phyloP scores from a whole-genome alignment of 1,140 invertebrate species.

The Magallana gigas region DNA sequence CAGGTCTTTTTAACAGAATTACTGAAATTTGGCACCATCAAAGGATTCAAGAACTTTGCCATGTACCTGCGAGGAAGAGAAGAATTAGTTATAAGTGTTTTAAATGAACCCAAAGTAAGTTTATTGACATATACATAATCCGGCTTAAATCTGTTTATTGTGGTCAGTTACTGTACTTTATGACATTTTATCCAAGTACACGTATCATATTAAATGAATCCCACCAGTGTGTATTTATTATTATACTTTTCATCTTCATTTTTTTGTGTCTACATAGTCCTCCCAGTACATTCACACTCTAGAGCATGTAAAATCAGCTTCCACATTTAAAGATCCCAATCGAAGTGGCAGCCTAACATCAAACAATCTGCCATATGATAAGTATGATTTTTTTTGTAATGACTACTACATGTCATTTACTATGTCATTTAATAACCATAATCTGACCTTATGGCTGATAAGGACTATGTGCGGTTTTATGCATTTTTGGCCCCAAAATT shows the following conservation, averaged over 20 bases:
- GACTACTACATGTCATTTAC: too few species aligned
- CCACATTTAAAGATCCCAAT: constrained; percentile 31
- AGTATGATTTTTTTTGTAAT: constrained; percentile 60
- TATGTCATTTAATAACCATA: too few species aligned
- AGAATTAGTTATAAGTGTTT: constrained; percentile 71
- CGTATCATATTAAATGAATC: too few species aligned
- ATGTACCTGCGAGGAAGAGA: constrained; percentile 74
- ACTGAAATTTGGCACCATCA: constrained; percentile 69
- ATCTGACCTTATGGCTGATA: too few species aligned
- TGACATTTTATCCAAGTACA: too few species aligned
- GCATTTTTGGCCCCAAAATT: too few species aligned
- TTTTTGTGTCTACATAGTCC: background rate
- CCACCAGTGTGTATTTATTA: too few species aligned
- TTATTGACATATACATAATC: too few species aligned
- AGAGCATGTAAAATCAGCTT: background rate
- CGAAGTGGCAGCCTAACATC: constrained; percentile 65
- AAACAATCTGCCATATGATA: constrained; percentile 71
- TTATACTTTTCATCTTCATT: background rate
- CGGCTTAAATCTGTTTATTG: too few species aligned
- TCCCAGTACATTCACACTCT: constrained; percentile 22
- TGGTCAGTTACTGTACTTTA: too few species aligned
- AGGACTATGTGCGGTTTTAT: too few species aligned
- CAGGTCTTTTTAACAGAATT: constrained; percentile 70
- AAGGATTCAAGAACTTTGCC: constrained; percentile 73
- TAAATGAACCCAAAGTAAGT: constrained; percentile 70